These are phyloP conservation scores for Phalacrocorax aristotelis DNA, from an alignment of 2,113 vertebrate species.

Conservation along the genomic window DNA sequence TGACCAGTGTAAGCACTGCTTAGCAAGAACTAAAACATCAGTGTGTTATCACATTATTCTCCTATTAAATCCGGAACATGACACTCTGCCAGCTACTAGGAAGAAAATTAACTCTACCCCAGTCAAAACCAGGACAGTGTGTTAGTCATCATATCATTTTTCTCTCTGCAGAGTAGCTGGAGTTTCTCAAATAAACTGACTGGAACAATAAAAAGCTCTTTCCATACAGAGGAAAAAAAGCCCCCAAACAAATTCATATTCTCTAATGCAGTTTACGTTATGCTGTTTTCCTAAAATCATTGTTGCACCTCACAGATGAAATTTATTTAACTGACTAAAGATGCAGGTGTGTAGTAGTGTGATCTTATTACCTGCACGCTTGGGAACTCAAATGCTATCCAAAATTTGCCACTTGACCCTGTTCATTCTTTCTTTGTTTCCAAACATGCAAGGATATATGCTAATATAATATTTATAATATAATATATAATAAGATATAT, in stretches of 20 bases:
- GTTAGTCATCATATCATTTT: not conserved
- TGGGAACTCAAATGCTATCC: not conserved
- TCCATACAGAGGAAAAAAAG: not conserved
- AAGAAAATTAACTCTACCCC: too few relatives aligned
- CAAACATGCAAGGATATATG: not conserved
- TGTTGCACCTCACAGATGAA: not conserved
- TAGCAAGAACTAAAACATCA: too few relatives aligned
- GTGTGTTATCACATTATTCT: too few relatives aligned
- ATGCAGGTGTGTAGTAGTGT: not conserved
- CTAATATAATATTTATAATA: not conserved
- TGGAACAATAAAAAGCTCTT: not conserved
- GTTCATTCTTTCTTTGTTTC: not conserved
- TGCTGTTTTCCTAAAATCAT: not conserved
- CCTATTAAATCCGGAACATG: too few relatives aligned
- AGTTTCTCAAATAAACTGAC: not conserved
- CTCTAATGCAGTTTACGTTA: not conserved
- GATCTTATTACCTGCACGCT: not conserved
- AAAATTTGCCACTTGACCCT: not conserved
- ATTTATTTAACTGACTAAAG: not conserved
- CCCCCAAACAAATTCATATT: not conserved
- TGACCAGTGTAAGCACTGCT: too few relatives aligned
- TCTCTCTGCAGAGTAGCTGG: not conserved
- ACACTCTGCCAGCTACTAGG: too few relatives aligned
- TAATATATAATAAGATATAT: too few relatives aligned
- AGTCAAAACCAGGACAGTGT: too few relatives aligned